Evolutionary conservation across 2,113 vertebrate genomes (phyloP), one percentile per base, ranked within the genome.

Genomic region (Sylvietta virens): DNA sequence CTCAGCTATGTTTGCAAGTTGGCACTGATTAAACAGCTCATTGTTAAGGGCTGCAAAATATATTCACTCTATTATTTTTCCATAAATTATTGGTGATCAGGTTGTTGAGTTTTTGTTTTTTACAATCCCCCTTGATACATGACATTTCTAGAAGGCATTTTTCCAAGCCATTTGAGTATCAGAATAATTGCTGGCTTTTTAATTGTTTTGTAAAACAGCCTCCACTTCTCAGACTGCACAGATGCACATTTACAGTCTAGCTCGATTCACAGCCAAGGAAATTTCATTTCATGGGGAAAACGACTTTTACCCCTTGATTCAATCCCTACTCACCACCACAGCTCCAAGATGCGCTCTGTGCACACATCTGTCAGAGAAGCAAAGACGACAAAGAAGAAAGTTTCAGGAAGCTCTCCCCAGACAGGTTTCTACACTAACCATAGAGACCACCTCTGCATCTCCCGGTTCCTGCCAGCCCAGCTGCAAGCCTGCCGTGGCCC

Each of bases 321-420:
- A 91, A 48, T 57, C 37, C 47, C 67, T 28, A 21, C 45, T 10
- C 58, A 15, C 33, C 7, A 2, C 33, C 57, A 7, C 35, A 13
- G 42, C 69, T 66, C 77, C 69, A 13, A 64, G 60, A 56, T 3
- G 2, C 1, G 0, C 56, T 70, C 60, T 66, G 73, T 1, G 4
- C 30, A 4, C 87, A 85, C 90, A 85, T 78, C 94, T 96, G 92
- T 51, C 85, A 47, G 81, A 94, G 82, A 31, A 60, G 57, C 13
- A 12, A 64, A n/a, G 48, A 37, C 9, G 3, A 35, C 1, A 1
- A 87, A 92, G 86, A 83, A 90, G 91, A 95, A 95, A 90, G 90
- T 95, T 96, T 94, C 96, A 95, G 93, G 94, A 95, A 96, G 92
- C 81, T 94, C 45, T 95, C 81, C 79, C 58, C 90, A 66, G 9